phyloP scores from a whole-genome alignment of 2,113 vertebrate genomes.

The Tupaia tana region DNA sequence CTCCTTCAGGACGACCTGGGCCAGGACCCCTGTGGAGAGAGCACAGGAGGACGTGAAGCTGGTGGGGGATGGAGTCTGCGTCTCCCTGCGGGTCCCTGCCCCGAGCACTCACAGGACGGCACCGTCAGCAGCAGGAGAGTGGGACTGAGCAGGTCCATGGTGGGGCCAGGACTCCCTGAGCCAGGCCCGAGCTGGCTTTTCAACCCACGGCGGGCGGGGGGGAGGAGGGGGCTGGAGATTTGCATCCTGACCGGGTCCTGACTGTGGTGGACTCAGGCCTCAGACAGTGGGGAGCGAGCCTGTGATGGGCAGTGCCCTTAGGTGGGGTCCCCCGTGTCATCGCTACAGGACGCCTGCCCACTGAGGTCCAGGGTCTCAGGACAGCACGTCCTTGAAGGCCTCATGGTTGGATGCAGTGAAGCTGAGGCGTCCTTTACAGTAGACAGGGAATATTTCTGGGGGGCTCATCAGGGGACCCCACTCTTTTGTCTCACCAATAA shows the following conservation, averaged over 20 bases:
- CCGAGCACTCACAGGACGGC: background rate
- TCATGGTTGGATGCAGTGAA: background rate
- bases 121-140: background rate
- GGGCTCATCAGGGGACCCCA: background rate
- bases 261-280: background rate
- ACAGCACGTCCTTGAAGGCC: background rate
- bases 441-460: background rate
- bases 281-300: background rate
- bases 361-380: background rate
- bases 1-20: slow-evolving; percentile 9
- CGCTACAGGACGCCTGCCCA: background rate
- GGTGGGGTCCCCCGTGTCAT: background rate
- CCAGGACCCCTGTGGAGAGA: background rate
- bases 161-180: no score
- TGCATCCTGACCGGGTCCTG: background rate
- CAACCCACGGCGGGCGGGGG: no score
- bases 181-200: background rate
- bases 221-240: background rate
- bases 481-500: background rate
- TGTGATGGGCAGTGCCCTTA: background rate
- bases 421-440: background rate
- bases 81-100: no score
- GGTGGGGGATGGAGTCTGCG: rapidly evolving
- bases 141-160: background rate
- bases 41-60: background rate